These are phyloP conservation scores for Nudaria mundana DNA, from an alignment of 2,888 invertebrate genomes.

Conservation along the genomic window DNA sequence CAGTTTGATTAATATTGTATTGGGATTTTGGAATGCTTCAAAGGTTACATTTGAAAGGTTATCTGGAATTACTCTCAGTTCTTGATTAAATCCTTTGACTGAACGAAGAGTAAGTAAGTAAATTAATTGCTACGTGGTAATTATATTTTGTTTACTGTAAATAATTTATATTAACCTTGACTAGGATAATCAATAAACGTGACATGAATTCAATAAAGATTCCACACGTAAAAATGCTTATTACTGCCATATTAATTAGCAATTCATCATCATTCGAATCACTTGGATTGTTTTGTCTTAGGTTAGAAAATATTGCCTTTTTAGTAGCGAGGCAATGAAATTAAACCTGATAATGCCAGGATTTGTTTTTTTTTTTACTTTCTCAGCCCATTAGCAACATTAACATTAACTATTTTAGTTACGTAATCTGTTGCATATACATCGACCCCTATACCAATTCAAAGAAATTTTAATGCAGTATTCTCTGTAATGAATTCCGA, in stretches of 20 bases:
- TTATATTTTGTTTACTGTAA: no score
- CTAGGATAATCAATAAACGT: no score
- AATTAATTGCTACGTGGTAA: no score
- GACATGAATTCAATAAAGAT: no score
- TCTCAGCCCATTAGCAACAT: conserved; percentile 9
- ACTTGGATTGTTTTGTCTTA: no score
- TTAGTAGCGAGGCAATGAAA: background rate
- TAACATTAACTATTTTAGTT: conserved; percentile 8
- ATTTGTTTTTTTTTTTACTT: conserved; percentile 1
- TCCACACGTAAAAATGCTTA: no score
- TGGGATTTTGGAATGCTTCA: conserved; percentile 16
- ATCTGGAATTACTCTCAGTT: conserved; percentile 1
- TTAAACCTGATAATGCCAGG: no score
- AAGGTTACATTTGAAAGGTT: conserved; percentile 5
- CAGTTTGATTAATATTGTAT: conserved; percentile 31
- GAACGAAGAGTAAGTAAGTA: no score
- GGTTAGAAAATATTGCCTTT: background rate
- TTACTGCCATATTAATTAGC: no score
- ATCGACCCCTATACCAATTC: conserved; percentile 15
- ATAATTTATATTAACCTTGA: no score
- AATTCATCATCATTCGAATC: no score
- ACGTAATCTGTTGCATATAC: conserved; percentile 9
- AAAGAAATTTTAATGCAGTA: conserved; percentile 15
- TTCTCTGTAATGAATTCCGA: conserved; percentile 2
- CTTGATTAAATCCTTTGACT: no score